These are phyloP conservation scores for Drosophila kokeensis DNA, from an alignment of 2,888 invertebrate genomes.

Conservation along the genomic window DNA sequence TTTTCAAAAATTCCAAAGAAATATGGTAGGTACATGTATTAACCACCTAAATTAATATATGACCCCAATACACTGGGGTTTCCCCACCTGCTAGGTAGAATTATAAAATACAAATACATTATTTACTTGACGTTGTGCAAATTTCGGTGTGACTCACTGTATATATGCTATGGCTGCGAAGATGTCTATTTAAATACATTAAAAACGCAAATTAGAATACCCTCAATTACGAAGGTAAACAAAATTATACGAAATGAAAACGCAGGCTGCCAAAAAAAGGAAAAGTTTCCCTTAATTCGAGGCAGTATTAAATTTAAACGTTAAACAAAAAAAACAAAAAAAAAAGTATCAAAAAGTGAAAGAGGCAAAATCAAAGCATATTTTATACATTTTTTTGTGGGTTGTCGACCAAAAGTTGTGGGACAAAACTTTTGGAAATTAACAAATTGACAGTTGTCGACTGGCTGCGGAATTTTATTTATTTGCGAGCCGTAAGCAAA, in stretches of 20 bases:
- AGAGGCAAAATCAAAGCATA: not conserved
- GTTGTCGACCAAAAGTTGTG: not conserved
- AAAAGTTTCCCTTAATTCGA: not conserved
- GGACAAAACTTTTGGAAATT: slow-evolving; percentile 21
- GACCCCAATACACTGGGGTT: too few species aligned
- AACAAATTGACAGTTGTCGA: slow-evolving; percentile 35
- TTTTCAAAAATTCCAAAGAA: too few species aligned
- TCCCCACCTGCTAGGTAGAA: too few species aligned
- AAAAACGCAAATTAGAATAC: not conserved
- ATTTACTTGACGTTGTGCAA: too few species aligned
- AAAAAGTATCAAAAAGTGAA: not conserved
- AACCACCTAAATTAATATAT: too few species aligned
- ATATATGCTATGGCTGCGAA: not conserved
- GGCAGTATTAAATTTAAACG: not conserved
- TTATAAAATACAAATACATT: too few species aligned
- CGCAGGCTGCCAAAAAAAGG: not conserved
- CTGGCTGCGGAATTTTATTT: slow-evolving; percentile 12
- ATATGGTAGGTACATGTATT: too few species aligned
- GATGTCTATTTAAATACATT: too few species aligned
- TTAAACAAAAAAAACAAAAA: not conserved
- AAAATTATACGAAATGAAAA: not conserved
- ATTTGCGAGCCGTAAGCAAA: slow-evolving; percentile 7
- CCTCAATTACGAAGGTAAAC: not conserved
- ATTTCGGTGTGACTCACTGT: too few species aligned
- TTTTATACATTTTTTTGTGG: not conserved